Conservation (phyloP, 2,888 invertebrate genomes). For the Lypha dubia region DNA sequence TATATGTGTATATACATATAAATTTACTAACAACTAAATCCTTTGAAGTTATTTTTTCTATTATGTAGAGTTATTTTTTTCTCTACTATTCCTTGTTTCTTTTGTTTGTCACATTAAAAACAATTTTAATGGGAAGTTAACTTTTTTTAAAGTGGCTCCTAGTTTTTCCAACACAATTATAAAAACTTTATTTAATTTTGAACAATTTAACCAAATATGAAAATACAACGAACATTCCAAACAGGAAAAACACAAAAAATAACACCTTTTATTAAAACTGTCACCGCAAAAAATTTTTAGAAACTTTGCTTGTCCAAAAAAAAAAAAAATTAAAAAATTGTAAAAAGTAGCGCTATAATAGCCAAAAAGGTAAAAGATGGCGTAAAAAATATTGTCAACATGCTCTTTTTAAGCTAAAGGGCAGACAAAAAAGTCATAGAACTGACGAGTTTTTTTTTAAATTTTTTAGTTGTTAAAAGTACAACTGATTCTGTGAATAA, state of each 20-base stretch:
- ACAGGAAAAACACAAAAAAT: slow-evolving; percentile 13
- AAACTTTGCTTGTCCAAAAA: slow-evolving; percentile 36
- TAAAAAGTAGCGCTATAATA: slow-evolving; percentile 23
- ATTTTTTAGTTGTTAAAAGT: slow-evolving; percentile 13
- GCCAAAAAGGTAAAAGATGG: slow-evolving; percentile 32
- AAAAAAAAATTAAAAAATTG: not conserved
- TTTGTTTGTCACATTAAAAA: slow-evolving; percentile 54
- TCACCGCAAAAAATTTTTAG: slow-evolving; percentile 44
- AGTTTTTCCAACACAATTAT: slow-evolving; percentile 64
- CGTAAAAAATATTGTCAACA: slow-evolving; percentile 66
- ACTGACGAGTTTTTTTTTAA: slow-evolving; percentile 56
- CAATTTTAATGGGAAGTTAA: slow-evolving; percentile 69
- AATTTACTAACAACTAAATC: not conserved
- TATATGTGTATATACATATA: not conserved
- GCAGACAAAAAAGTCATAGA: slow-evolving; percentile 44
- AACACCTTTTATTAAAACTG: slow-evolving; percentile 66
- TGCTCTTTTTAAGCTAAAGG: slow-evolving; percentile 48
- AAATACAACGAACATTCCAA: slow-evolving; percentile 31
- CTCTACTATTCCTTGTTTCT: not conserved
- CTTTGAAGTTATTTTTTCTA: slow-evolving; percentile 18
- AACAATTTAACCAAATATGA: slow-evolving; percentile 58
- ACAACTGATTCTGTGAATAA: slow-evolving; percentile 53
- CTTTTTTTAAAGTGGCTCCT: slow-evolving; percentile 61
- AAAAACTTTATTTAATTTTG: slow-evolving; percentile 70
- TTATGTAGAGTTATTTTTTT: not conserved